Conservation (phyloP, 2,888 invertebrate species). For the Coremacera marginata region DNA sequence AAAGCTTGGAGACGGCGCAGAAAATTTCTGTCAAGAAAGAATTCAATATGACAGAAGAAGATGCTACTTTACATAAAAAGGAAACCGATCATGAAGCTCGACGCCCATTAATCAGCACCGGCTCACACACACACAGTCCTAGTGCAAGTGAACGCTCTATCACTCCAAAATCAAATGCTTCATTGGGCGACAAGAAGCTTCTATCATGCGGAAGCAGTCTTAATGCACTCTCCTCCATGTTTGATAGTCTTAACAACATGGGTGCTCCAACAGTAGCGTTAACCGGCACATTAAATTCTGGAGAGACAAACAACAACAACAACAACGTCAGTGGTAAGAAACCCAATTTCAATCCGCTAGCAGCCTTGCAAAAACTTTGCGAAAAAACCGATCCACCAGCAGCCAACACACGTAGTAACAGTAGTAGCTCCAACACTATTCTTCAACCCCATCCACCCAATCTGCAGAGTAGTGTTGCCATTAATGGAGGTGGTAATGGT, state of each 20-base stretch:
- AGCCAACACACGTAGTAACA: conserved; percentile 60
- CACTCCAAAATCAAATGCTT: conserved; percentile 76
- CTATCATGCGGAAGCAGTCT: conserved; percentile 71
- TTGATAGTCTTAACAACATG: conserved; percentile 77
- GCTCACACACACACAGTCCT: conserved; percentile 73
- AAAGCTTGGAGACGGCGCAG: conserved; percentile 45
- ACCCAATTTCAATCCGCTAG: conserved; percentile 84
- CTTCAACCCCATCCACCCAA: conserved; percentile 2
- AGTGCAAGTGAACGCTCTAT: conserved; percentile 81
- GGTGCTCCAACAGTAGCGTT: conserved; percentile 64
- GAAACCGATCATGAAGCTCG: conserved; percentile 22
- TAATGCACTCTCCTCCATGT: conserved; percentile 90
- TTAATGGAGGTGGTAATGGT: conserved; percentile 72
- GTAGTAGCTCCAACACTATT: conserved; percentile 5
- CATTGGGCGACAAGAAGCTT: conserved; percentile 62
- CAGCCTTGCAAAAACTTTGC: conserved; percentile 94
- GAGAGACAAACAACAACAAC: conserved; percentile 34
- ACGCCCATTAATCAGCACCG: conserved; percentile 38
- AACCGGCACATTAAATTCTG: conserved; percentile 18
- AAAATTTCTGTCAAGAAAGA: conserved; percentile 70
- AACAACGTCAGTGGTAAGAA: conserved; percentile 54
- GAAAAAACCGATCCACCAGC: conserved; percentile 85
- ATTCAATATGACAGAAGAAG: conserved; percentile 57
- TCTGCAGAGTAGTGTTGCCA: conserved; percentile 36
- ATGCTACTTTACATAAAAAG: conserved; percentile 38